These are phyloP conservation scores for Spizaetus ornatus DNA, from an alignment of 2,113 vertebrate species.

Conservation along the genomic window DNA sequence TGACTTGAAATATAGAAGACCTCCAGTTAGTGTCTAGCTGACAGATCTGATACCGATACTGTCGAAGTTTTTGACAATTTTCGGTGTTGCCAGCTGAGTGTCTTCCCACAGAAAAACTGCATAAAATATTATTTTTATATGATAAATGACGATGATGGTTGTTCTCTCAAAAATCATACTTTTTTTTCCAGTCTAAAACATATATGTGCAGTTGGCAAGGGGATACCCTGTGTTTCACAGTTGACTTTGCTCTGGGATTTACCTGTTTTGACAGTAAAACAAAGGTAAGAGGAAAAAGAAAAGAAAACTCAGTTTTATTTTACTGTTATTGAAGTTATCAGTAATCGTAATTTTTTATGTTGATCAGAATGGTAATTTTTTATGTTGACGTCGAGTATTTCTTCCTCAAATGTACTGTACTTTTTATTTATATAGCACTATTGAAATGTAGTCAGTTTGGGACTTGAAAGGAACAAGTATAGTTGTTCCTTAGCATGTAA, in stretches of 20 bases:
- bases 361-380: neutral
- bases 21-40: neutral
- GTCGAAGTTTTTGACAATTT: neutral
- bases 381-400: neutral
- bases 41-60: neutral
- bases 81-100: neutral
- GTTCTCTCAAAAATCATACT: neutral
- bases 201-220: slow-evolving; percentile 89
- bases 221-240: slow-evolving; percentile 80
- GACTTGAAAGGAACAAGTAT: neutral
- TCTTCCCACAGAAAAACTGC: neutral
- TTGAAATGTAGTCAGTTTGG: neutral
- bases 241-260: slow-evolving; percentile 89
- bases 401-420: neutral
- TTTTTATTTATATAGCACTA: neutral
- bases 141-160: neutral
- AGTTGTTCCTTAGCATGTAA: neutral
- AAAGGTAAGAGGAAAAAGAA: slow-evolving; percentile 74
- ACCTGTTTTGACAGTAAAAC: slow-evolving; percentile 85
- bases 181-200: slow-evolving; percentile 82
- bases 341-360: neutral
- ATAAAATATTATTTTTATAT: neutral
- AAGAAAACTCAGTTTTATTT: neutral
- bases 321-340: neutral
- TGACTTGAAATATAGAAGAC: neutral